A percentile compares a stretch with the other conserved stretches of the same genome.
These are phyloP conservation scores for Hydropsyche tenuis DNA, from an alignment of 1,140 invertebrate species.

Conservation along the genomic window DNA sequence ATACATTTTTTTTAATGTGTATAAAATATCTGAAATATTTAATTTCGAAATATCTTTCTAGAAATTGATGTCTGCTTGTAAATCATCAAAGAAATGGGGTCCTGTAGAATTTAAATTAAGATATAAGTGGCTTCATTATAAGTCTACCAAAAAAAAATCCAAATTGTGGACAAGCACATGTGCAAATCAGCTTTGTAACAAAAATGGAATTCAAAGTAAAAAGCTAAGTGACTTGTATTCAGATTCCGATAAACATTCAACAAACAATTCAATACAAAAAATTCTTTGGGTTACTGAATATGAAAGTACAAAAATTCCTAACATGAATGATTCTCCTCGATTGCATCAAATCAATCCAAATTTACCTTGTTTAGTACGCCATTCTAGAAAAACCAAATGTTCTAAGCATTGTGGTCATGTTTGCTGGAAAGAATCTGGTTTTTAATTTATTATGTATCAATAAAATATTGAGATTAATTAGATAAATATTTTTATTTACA, in stretches of 20 bases:
- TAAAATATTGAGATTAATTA: too few species aligned
- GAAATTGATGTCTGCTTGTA: conserved; percentile 61
- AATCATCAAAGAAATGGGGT: conserved; percentile 64
- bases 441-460: too few species aligned
- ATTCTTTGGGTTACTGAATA: conserved; percentile 32
- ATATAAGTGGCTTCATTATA: conserved; percentile 63
- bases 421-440: conserved; percentile 19
- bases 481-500: too few species aligned
- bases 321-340: background rate
- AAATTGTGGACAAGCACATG: background rate
- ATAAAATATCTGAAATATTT: conserved; percentile 16
- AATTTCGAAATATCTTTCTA: conserved; percentile 49
- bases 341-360: conserved; percentile 1
- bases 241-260: conserved; percentile 14
- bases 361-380: conserved; percentile 10
- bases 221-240: conserved; percentile 14
- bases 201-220: background rate
- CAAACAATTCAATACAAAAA: conserved; percentile 34
- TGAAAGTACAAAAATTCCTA: background rate
- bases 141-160: conserved; percentile 35
- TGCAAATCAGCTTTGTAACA: conserved; percentile 1
- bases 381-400: conserved; percentile 16
- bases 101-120: conserved; percentile 63
- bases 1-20: conserved; percentile 2
- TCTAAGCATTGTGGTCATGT: conserved; percentile 18